Evolutionary conservation across 2,113 vertebrate genomes (phyloP).

Genomic region (Rostratula benghalensis): DNA sequence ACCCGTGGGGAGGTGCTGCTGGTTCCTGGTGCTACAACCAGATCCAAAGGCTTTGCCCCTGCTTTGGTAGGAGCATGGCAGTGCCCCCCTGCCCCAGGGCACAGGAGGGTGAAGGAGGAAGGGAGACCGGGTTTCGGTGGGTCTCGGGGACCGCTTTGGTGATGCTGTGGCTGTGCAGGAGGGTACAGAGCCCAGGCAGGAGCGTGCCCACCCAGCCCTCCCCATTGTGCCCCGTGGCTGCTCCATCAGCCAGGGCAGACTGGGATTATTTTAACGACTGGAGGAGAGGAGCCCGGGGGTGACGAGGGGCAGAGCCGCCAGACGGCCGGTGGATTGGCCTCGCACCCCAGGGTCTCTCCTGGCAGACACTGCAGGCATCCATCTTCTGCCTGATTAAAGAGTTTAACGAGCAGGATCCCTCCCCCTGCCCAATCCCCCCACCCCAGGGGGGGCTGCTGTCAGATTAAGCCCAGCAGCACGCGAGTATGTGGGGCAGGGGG

Average conservation of each 20-base stretch:
- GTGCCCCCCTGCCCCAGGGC: background rate
- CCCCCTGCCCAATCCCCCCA: background rate
- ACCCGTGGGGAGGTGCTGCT: background rate
- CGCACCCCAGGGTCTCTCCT: background rate
- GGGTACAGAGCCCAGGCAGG: background rate
- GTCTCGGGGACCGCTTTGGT: rapidly evolving
- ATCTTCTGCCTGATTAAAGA: background rate
- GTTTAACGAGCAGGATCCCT: background rate
- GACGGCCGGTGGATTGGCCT: background rate
- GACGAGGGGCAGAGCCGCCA: background rate
- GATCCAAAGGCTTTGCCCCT: rapidly evolving
- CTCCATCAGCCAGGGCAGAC: background rate
- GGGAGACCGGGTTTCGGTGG: background rate
- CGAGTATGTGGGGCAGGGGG: background rate
- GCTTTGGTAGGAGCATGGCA: rapidly evolving
- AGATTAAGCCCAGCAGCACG: background rate
- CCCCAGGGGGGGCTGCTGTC: background rate
- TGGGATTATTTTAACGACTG: background rate
- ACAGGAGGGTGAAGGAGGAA: background rate
- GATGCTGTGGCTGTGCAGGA: background rate
- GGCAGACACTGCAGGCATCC: background rate
- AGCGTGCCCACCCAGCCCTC: rapidly evolving
- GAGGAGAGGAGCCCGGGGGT: background rate
- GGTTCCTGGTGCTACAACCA: background rate
- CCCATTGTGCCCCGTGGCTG: background rate